phyloP scores from a whole-genome alignment of 2,113 vertebrate species.

The Oreocharis arfaki region DNA sequence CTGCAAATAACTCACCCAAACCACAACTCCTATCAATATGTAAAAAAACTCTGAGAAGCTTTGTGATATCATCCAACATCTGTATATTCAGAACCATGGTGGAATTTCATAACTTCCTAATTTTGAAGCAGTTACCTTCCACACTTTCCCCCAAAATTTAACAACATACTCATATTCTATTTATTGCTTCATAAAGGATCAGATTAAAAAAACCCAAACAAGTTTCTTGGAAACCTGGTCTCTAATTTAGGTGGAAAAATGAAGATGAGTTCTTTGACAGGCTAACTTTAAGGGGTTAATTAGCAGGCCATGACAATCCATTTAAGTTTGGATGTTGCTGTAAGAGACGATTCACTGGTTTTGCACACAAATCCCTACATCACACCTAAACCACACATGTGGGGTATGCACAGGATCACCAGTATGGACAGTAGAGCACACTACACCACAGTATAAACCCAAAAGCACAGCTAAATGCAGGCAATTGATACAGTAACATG shows the following conservation, averaged over 20 bases:
- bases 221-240: background rate
- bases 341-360: background rate
- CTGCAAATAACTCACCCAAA: background rate
- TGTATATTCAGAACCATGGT: background rate
- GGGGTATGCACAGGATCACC: background rate
- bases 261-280: background rate
- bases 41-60: background rate
- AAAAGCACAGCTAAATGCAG: background rate
- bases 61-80: background rate
- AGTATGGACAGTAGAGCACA: rapidly evolving
- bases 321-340: background rate
- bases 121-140: background rate
- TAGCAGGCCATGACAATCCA: background rate
- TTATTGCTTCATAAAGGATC: background rate
- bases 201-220: background rate
- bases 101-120: background rate
- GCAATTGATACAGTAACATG: background rate
- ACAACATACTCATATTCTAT: background rate
- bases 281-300: background rate
- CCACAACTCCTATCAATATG: background rate
- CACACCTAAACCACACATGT: background rate
- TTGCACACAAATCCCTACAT: background rate
- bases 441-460: background rate
- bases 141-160: background rate
- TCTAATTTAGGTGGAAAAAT: background rate